Conservation (phyloP, 53 echinoderm and acorn worm genomes). For the Apostichopus leukothele region DNA sequence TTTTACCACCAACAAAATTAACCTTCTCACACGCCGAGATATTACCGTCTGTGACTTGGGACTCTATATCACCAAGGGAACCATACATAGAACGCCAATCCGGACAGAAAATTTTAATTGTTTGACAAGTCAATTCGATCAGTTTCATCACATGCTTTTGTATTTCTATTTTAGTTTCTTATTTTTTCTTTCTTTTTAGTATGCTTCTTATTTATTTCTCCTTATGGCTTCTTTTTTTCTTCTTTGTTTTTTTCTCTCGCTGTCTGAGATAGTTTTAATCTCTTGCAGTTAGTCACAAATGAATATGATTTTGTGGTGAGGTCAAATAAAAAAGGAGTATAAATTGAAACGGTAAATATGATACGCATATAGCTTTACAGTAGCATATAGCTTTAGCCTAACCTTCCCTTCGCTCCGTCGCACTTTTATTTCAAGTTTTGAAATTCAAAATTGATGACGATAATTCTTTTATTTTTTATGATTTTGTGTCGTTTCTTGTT, state of each 20-base stretch:
- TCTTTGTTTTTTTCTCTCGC: too few species aligned
- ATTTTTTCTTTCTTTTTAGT: too few species aligned
- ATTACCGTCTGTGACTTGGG: background rate
- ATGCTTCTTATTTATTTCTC: too few species aligned
- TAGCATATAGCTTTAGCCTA: background rate
- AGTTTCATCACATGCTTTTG: background rate
- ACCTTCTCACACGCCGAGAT: background rate
- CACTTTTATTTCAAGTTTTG: background rate
- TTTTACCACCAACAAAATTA: conserved; percentile 18
- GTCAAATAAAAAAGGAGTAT: background rate
- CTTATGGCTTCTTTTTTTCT: too few species aligned
- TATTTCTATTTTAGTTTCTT: too few species aligned
- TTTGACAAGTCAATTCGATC: conserved; percentile 9
- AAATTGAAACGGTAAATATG: background rate
- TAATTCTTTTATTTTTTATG: too few species aligned
- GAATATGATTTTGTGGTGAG: background rate
- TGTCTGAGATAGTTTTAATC: background rate
- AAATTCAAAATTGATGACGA: too few species aligned
- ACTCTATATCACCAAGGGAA: background rate
- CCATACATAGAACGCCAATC: background rate
- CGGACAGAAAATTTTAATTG: conserved; percentile 2
- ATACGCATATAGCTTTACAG: background rate
- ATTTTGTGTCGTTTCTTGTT: too few species aligned
- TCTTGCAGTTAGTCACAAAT: background rate
- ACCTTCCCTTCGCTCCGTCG: background rate